Conservation (phyloP, 2,113 vertebrate species). For the Thinocorus orbignyianus region DNA sequence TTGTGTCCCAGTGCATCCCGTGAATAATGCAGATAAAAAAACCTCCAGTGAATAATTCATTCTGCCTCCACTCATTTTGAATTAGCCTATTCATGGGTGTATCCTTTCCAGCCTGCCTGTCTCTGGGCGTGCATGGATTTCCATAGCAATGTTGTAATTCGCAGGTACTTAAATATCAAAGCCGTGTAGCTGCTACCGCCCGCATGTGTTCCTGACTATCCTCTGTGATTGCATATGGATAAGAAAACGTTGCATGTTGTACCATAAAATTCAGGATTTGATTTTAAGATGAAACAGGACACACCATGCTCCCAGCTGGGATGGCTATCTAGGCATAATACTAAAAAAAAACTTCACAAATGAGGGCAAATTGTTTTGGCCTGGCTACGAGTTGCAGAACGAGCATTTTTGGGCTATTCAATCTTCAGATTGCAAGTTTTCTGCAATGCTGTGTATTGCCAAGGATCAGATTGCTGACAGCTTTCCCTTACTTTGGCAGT, state of each 20-base stretch:
- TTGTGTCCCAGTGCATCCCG: not conserved
- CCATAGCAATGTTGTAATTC: not conserved
- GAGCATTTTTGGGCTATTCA: not conserved
- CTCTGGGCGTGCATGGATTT: not conserved
- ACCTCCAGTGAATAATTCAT: constrained; percentile 41
- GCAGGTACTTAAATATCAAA: constrained; percentile 33
- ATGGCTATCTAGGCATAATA: not conserved
- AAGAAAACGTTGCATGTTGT: not conserved
- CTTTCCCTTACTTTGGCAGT: not conserved
- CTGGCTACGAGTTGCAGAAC: not conserved
- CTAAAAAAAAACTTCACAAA: not conserved
- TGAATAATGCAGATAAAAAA: constrained; percentile 45
- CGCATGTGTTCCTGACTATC: not conserved
- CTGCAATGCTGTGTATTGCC: accelerated
- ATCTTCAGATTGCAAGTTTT: not conserved
- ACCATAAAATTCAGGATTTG: not conserved
- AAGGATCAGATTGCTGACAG: not conserved
- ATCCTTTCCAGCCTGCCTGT: not conserved
- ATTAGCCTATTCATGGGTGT: constrained; percentile 13
- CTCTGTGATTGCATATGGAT: not conserved
- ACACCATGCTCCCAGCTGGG: not conserved
- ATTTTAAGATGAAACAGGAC: not conserved
- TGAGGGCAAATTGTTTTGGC: not conserved
- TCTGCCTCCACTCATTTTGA: constrained; percentile 4
- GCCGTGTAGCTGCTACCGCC: not conserved